Evolutionary conservation across 2,888 invertebrate genomes (phyloP).

Genomic region (Andrena trimmerana): DNA sequence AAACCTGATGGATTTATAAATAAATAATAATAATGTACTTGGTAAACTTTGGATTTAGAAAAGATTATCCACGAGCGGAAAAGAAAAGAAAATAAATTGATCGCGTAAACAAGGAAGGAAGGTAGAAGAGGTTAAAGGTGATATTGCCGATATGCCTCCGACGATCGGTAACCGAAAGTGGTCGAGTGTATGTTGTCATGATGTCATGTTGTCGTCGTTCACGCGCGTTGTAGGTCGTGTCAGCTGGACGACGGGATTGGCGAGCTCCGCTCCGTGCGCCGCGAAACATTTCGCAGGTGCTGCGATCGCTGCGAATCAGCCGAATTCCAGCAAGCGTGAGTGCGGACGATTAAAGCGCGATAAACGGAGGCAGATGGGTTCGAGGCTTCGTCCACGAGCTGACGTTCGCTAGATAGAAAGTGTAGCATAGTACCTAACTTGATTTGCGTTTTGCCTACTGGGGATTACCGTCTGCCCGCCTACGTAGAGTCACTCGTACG

Average conservation of each 20-base stretch:
- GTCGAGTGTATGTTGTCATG: constrained; percentile 10
- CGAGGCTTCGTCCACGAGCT: constrained; percentile 21
- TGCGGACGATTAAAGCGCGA: constrained; percentile 10
- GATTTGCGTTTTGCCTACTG: constrained; percentile 80
- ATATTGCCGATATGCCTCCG: neutral
- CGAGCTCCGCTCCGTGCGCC: neutral
- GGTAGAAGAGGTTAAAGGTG: constrained; percentile 5
- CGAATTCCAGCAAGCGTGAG: too few relatives aligned
- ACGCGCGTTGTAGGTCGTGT: neutral
- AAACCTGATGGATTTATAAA: neutral
- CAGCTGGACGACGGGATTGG: neutral
- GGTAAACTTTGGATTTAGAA: neutral
- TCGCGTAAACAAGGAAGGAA: neutral
- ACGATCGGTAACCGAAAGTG: constrained; percentile 5
- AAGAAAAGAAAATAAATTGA: neutral
- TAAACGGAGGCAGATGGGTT: constrained; percentile 21
- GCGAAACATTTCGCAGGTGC: neutral
- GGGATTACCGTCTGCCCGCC: constrained; percentile 87
- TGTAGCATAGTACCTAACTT: constrained; percentile 83
- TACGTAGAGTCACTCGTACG: constrained; percentile 96
- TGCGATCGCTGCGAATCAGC: neutral
- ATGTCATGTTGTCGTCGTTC: constrained; percentile 5
- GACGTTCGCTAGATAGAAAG: constrained; percentile 72
- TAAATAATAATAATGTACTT: neutral
- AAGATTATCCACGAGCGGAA: neutral